These are phyloP conservation scores for Eretmochelys imbricata DNA, from an alignment of 2,113 vertebrate species.

Conservation along the genomic window DNA sequence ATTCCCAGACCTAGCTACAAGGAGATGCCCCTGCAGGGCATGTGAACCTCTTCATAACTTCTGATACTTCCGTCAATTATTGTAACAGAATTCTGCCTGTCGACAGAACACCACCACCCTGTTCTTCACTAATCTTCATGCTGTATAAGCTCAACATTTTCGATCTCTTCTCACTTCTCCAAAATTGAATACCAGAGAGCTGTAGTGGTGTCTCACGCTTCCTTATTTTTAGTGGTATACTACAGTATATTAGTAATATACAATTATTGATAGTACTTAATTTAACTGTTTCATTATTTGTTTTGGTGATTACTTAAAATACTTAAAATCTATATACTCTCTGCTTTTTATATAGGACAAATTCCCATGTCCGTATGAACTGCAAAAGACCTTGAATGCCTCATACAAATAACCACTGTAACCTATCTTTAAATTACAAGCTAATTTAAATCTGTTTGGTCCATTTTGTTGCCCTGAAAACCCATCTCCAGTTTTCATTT, in stretches of 20 bases:
- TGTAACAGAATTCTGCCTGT: too few species aligned
- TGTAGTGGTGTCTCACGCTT: not conserved
- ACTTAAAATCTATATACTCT: not conserved
- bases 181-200: too few species aligned
- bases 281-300: not conserved
- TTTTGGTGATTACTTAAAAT: not conserved
- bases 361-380: not conserved
- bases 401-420: not conserved
- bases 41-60: too few species aligned
- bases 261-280: not conserved
- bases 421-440: not conserved
- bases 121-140: too few species aligned
- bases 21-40: too few species aligned
- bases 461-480: not conserved
- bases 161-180: too few species aligned
- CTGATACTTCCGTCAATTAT: too few species aligned
- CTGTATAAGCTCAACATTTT: too few species aligned
- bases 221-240: not conserved
- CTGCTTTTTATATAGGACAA: not conserved
- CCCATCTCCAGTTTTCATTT: not conserved
- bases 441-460: not conserved
- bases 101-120: too few species aligned
- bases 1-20: too few species aligned
- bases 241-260: not conserved
- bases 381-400: not conserved